Conservation (phyloP, 1,140 invertebrate species). For the Drosophila pallidifrons region DNA sequence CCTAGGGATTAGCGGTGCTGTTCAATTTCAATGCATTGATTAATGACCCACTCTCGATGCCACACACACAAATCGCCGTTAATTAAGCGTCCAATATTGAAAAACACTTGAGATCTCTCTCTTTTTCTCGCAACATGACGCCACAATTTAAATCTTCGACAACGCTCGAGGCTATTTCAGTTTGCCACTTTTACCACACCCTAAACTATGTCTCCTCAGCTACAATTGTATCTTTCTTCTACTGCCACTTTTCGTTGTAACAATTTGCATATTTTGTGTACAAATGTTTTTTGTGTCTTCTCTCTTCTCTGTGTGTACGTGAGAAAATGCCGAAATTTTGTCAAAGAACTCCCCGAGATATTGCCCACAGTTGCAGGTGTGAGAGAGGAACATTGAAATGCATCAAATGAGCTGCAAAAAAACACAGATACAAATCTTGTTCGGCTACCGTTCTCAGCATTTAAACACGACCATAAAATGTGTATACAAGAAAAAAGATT, state of each 20-base stretch:
- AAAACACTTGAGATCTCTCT: constrained; percentile 27
- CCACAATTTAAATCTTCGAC: constrained; percentile 15
- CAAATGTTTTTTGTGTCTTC: constrained; percentile 44
- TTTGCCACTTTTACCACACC: constrained; percentile 3
- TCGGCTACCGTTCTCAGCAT: constrained; percentile 50
- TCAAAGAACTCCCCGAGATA: constrained; percentile 36
- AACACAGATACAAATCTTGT: constrained; percentile 30
- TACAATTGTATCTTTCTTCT: neutral
- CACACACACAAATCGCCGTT: constrained; percentile 34
- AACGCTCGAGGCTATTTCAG: constrained; percentile 29
- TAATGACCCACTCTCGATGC: constrained; percentile 27
- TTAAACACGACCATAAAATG: constrained; percentile 54
- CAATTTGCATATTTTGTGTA: constrained; percentile 70
- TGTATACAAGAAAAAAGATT: neutral
- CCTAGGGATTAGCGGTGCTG: constrained; percentile 32
- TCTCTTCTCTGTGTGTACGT: constrained; percentile 48
- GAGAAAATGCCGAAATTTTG: constrained; percentile 64
- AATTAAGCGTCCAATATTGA: constrained; percentile 37
- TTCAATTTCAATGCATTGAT: constrained; percentile 5
- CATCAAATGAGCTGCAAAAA: constrained; percentile 61
- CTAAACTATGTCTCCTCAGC: neutral
- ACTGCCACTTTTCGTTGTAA: constrained; percentile 13
- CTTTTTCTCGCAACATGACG: constrained; percentile 23
- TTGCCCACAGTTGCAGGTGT: constrained; percentile 23
- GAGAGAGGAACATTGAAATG: constrained; percentile 65